A percentile compares a stretch with the other conserved stretches of the same genome.
Evolutionary conservation across 2,113 vertebrate genomes (phyloP).

Genomic region (Vidua macroura): DNA sequence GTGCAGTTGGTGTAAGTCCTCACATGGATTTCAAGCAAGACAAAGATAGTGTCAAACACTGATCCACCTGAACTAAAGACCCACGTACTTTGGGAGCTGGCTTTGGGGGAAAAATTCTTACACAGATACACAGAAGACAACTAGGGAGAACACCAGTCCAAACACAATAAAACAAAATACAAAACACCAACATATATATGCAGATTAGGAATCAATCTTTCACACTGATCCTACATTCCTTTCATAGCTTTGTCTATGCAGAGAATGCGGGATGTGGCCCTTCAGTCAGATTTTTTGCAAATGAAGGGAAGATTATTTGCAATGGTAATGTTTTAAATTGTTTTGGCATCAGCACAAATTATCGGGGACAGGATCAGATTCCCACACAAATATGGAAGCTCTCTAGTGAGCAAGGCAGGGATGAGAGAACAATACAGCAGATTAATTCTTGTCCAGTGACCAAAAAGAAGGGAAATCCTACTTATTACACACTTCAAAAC

Average conservation of each 20-base stretch:
- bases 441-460: constrained; percentile 61
- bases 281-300: constrained; percentile 31
- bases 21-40: constrained; percentile 50
- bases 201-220: constrained; percentile 55
- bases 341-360: constrained; percentile 66
- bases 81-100: constrained; percentile 45
- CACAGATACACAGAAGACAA: constrained; percentile 28
- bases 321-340: constrained; percentile 39
- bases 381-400: constrained; percentile 55
- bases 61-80: constrained; percentile 62
- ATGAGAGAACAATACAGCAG: constrained; percentile 63
- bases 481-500: constrained; percentile 33
- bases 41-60: constrained; percentile 41
- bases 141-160: constrained; percentile 37
- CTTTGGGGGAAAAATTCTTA: constrained; percentile 43
- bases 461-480: constrained; percentile 56
- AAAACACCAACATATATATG: constrained; percentile 40
- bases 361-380: constrained; percentile 41
- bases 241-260: constrained; percentile 31
- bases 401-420: constrained; percentile 52
- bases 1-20: constrained; percentile 58
- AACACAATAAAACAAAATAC: constrained; percentile 53
- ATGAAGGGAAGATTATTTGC: constrained; percentile 46
- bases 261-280: constrained; percentile 41
- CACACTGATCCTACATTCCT: constrained; percentile 45